A percentile compares a stretch with the other conserved stretches of the same genome.
These are phyloP conservation scores for Zosterops pallidus DNA, from an alignment of 2,113 vertebrate species.

Conservation along the genomic window DNA sequence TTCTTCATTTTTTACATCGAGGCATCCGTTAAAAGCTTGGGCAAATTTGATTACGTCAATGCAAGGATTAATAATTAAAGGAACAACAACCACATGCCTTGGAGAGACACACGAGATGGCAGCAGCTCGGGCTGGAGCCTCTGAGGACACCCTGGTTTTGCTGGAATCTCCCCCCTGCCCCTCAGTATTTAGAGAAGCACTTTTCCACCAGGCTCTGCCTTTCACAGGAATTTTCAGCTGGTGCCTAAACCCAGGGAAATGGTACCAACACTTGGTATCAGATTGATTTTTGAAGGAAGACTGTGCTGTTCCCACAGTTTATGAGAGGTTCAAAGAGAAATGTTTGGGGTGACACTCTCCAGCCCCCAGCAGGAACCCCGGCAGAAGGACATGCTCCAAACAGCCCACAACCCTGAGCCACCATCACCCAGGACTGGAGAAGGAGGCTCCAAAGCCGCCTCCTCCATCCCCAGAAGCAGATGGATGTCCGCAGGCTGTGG, in stretches of 20 bases:
- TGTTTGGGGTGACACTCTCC: neutral
- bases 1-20: neutral
- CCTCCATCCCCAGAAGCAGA: neutral
- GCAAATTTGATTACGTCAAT: neutral
- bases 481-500: neutral
- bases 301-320: too few species aligned
- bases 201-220: neutral
- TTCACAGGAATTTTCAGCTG: neutral
- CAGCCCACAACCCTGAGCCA: accelerated
- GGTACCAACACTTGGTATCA: neutral
- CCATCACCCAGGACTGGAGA: neutral
- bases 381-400: neutral
- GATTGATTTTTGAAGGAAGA: neutral
- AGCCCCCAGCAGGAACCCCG: neutral
- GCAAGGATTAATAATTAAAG: constrained; percentile 59
- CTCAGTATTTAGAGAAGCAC: neutral
- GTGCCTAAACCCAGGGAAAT: neutral
- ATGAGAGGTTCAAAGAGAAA: neutral
- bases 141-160: neutral
- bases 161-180: neutral
- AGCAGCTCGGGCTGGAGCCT: neutral
- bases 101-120: neutral
- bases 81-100: neutral
- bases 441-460: neutral
- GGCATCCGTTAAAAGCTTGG: neutral